A percentile compares a stretch with the other conserved stretches of the same genome.
phyloP scores from a whole-genome alignment of 2,113 vertebrate species.

The Plotosus lineatus region DNA sequence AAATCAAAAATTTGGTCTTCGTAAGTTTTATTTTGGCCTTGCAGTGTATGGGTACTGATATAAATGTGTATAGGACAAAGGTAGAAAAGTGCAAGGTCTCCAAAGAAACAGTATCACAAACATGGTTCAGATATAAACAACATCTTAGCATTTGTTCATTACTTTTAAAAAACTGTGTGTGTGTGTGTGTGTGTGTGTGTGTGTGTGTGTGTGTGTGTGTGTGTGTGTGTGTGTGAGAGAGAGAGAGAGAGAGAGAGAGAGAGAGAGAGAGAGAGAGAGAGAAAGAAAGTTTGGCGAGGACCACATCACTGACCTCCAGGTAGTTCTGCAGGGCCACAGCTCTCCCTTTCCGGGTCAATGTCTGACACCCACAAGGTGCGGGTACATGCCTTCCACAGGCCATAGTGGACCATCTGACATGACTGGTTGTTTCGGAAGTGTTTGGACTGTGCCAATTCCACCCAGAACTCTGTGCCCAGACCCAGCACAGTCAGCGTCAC shows the following conservation, averaged over 20 bases:
- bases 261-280: constrained; percentile 7
- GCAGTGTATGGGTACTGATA: too few relatives aligned
- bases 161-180: too few relatives aligned
- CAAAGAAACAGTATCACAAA: neutral
- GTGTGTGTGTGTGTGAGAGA: neutral
- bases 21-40: too few relatives aligned
- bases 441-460: constrained; percentile 80
- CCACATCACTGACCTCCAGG: constrained; percentile 77
- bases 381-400: constrained; percentile 86
- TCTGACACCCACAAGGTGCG: constrained; percentile 82
- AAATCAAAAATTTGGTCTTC: too few relatives aligned
- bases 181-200: neutral
- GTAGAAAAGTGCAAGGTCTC: too few relatives aligned
- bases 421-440: constrained; percentile 78
- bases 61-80: too few relatives aligned
- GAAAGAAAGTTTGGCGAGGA: neutral
- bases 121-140: neutral
- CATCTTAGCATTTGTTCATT: neutral
- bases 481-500: constrained; percentile 81
- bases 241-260: neutral
- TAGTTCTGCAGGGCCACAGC: constrained; percentile 83
- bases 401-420: constrained; percentile 80
- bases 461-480: constrained; percentile 90
- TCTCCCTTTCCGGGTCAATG: constrained; percentile 77
- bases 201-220: neutral